Evolutionary conservation across 2,888 invertebrate species (phyloP).

Genomic region (Drosophila affinis): DNA sequence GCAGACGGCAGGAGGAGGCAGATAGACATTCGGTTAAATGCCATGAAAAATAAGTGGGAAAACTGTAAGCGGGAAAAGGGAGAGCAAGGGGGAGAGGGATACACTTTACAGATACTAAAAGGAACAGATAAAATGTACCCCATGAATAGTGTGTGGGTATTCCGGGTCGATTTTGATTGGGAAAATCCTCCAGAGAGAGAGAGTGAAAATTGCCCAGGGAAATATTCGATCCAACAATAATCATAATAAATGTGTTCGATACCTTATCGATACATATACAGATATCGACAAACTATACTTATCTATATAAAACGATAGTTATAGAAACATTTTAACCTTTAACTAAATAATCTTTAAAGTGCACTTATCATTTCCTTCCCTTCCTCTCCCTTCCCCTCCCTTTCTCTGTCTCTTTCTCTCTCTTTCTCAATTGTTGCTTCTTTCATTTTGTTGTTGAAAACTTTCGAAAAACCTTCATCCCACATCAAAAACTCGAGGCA

Average conservation of each 20-base stretch:
- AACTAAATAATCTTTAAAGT: too few relatives aligned
- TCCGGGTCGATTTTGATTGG: background rate
- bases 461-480: conserved; percentile 9
- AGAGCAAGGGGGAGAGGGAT: background rate
- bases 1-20: conserved; percentile 11
- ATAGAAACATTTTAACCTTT: too few relatives aligned
- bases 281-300: too few relatives aligned
- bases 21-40: conserved; percentile 46
- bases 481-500: conserved; percentile 30
- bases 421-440: background rate
- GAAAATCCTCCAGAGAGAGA: background rate
- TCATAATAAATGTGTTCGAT: too few relatives aligned
- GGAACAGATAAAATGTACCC: conserved; percentile 32
- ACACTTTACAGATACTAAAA: conserved; percentile 34
- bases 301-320: too few relatives aligned
- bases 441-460: background rate
- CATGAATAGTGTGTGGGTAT: background rate
- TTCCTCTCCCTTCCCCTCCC: background rate
- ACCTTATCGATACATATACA: too few relatives aligned
- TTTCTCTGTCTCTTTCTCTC: background rate
- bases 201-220: too few relatives aligned
- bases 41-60: conserved; percentile 39
- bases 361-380: too few relatives aligned
- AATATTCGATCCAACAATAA: too few relatives aligned
- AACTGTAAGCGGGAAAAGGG: background rate